A percentile compares a stretch with the other conserved stretches of the same genome.
Evolutionary conservation across 2,888 invertebrate species (phyloP).

Genomic region (Scaptomyza polygonia): DNA sequence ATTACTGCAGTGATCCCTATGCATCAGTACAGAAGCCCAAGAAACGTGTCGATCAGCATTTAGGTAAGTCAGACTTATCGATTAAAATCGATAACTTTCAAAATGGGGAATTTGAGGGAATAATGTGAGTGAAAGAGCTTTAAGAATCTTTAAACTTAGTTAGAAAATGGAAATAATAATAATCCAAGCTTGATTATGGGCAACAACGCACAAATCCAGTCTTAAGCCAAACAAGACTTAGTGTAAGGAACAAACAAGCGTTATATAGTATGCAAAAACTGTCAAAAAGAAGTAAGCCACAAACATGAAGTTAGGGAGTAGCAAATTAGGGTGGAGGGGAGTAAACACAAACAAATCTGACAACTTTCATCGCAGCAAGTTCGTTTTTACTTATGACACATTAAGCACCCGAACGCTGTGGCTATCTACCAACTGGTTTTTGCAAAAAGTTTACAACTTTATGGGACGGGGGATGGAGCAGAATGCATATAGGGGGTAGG

Average conservation of each 20-base stretch:
- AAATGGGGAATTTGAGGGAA: too few species aligned
- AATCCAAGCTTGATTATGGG: neutral
- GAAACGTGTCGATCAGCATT: conserved; percentile 93
- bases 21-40: conserved; percentile 95
- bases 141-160: too few species aligned
- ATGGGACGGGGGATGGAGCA: neutral
- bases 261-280: conserved; percentile 12
- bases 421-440: conserved; percentile 26
- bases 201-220: neutral
- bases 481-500: neutral
- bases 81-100: neutral
- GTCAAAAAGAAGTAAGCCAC: conserved; percentile 22
- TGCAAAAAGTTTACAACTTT: conserved; percentile 40
- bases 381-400: conserved; percentile 53
- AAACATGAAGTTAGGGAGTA: neutral
- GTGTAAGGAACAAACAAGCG: neutral
- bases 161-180: too few species aligned
- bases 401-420: conserved; percentile 48
- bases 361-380: conserved; percentile 47
- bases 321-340: too few species aligned
- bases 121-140: too few species aligned
- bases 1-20: conserved; percentile 94
- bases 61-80: conserved; percentile 88
- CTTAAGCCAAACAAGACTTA: neutral
- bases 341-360: conserved; percentile 44